Conservation (phyloP, 1,140 invertebrate genomes). For the Marisa cornuarietis region DNA sequence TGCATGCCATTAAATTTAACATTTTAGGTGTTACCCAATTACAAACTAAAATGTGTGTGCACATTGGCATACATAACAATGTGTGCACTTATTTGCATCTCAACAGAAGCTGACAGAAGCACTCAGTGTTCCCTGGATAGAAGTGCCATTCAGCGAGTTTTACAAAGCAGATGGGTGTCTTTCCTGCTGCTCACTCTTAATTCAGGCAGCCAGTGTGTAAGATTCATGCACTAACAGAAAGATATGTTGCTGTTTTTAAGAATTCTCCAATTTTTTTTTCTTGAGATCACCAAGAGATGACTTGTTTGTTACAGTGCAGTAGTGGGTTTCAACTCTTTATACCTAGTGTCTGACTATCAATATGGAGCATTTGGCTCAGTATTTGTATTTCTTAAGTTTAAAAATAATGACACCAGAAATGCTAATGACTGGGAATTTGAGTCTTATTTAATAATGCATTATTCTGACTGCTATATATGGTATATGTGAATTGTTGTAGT, state of each 20-base stretch:
- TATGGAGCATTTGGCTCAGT: no score
- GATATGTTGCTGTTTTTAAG: neutral
- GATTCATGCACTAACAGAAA: neutral
- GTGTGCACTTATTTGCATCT: neutral
- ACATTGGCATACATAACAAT: neutral
- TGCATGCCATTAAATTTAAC: neutral
- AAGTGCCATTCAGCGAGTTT: slow-evolving; percentile 12
- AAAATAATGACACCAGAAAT: no score
- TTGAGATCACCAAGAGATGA: neutral
- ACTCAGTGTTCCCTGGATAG: neutral
- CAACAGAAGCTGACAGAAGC: slow-evolving; percentile 6
- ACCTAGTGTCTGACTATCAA: neutral
- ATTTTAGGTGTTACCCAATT: neutral
- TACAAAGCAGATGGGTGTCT: slow-evolving; percentile 27
- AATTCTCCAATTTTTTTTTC: no score
- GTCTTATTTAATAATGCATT: no score
- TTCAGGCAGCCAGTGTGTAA: neutral
- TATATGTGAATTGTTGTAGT: no score
- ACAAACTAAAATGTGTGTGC: neutral
- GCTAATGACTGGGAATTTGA: no score
- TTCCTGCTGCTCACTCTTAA: slow-evolving; percentile 20
- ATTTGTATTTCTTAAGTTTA: no score
- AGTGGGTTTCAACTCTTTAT: neutral
- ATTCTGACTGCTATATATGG: no score
- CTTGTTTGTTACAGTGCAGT: neutral